Percentiles rank a stretch among this genome's conserved stretches.
phyloP scores from a whole-genome alignment of 2,797 vertebrate genomes.

The Pangasius larnaudii region DNA sequence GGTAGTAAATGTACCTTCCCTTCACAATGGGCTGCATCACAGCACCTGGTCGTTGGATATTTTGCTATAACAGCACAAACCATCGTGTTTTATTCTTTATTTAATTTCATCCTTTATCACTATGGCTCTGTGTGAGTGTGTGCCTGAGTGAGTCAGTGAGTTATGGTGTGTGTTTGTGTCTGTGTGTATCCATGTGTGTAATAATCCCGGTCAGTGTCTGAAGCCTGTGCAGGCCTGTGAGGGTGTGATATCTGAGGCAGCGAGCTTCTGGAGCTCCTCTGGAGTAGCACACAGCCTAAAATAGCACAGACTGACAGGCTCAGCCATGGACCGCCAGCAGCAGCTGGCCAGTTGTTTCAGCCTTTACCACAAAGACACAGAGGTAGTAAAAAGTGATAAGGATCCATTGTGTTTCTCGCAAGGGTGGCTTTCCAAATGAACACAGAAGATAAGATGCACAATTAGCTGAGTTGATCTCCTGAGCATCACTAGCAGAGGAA shows the following conservation, averaged over 20 bases:
- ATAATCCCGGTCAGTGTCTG: slow-evolving; percentile 44
- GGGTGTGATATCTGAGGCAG: slow-evolving; percentile 41
- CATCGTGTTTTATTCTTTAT: not conserved
- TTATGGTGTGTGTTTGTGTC: slow-evolving; percentile 27
- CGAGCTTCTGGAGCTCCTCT: slow-evolving; percentile 39
- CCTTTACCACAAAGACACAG: slow-evolving; percentile 45
- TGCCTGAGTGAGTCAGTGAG: not conserved
- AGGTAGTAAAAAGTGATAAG: slow-evolving; percentile 48
- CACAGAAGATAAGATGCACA: slow-evolving; percentile 51
- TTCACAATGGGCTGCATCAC: not conserved
- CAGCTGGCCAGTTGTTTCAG: slow-evolving; percentile 44
- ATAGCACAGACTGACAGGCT: slow-evolving; percentile 53
- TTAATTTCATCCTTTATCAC: slow-evolving; percentile 14
- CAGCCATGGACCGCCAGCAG: slow-evolving; percentile 36
- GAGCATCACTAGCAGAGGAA: slow-evolving; percentile 30
- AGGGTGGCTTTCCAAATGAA: slow-evolving; percentile 34
- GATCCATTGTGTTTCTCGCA: slow-evolving; percentile 34
- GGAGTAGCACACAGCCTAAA: slow-evolving; percentile 61
- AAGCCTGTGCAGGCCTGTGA: slow-evolving; percentile 40
- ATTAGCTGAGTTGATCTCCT: slow-evolving; percentile 51
- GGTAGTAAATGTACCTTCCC: not conserved
- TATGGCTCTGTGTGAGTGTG: not conserved
- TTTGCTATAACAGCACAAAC: not conserved
- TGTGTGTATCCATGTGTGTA: slow-evolving; percentile 30
- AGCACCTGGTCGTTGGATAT: not conserved